Evolutionary conservation across 1,140 invertebrate genomes (phyloP).

Genomic region (Hyposmocoma kahamanoa): DNA sequence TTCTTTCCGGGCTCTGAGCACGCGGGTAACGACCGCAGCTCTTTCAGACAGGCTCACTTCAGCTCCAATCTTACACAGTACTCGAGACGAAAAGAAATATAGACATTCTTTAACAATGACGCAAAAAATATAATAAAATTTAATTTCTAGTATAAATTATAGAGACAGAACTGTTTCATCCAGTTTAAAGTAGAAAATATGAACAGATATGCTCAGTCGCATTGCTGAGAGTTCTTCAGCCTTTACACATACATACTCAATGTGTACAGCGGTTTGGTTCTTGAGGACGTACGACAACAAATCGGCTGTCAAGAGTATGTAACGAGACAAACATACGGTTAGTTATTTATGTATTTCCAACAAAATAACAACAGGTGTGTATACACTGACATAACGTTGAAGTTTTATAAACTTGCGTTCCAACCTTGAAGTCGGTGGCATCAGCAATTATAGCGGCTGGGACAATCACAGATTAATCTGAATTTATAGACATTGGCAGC

Average conservation of each 20-base stretch:
- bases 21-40: background rate
- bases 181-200: no score
- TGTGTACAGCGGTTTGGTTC: no score
- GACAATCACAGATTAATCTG: conserved; percentile 36
- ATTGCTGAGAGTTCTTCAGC: no score
- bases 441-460: conserved; percentile 8
- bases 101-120: conserved; percentile 22
- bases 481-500: conserved; percentile 48
- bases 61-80: background rate
- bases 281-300: no score
- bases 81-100: background rate
- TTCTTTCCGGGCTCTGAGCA: background rate
- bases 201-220: no score
- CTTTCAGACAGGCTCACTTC: conserved; percentile 4
- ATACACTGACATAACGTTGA: conserved; percentile 15
- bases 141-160: no score
- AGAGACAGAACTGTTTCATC: no score
- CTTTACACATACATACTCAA: no score
- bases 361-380: no score
- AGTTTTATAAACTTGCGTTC: conserved; percentile 9
- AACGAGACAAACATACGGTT: no score
- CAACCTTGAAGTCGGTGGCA: conserved; percentile 21
- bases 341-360: no score
- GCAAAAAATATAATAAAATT: conserved; percentile 24
- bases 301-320: no score